Evolutionary conservation across 2,888 invertebrate genomes (phyloP).

Genomic region (Thera britannica): DNA sequence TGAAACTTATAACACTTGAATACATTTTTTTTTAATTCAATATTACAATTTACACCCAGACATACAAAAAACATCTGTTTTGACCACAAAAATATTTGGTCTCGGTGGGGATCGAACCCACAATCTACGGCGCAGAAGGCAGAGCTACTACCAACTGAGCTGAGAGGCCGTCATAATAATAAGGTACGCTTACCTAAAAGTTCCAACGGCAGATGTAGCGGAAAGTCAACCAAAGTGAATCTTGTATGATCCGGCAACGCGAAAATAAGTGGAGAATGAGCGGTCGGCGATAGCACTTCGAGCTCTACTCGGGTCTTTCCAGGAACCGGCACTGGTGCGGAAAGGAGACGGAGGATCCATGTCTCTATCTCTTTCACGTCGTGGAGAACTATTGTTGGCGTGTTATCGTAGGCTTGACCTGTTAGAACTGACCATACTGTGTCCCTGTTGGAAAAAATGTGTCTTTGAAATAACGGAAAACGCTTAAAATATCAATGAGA

Average conservation of each 20-base stretch:
- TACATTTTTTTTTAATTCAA: no score
- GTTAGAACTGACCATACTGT: constrained; percentile 98
- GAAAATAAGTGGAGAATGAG: constrained; percentile 94
- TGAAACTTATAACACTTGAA: no score
- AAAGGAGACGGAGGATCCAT: constrained; percentile 98
- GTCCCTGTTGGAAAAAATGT: constrained; percentile 86
- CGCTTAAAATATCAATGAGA: no score
- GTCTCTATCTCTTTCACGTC: constrained; percentile 99
- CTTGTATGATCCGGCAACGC: constrained; percentile 99
- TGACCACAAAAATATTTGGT: no score
- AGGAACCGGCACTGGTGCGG: constrained; percentile 99
- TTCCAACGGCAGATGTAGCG: constrained; percentile 98
- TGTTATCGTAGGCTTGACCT: constrained; percentile 91
- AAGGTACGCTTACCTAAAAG: constrained; percentile 87
- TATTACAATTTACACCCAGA: no score
- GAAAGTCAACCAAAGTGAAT: constrained; percentile 98
- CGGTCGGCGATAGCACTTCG: constrained; percentile 94
- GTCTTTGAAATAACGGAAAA: background rate
- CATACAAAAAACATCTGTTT: no score
- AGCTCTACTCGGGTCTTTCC: constrained; percentile 94
- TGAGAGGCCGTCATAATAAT: background rate
- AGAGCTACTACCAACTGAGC: no score
- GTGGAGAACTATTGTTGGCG: constrained; percentile 95
- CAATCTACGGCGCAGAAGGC: no score
- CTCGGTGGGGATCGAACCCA: no score